Evolutionary conservation across 2,113 vertebrate species (phyloP).

Genomic region (Lanius ludovicianus): DNA sequence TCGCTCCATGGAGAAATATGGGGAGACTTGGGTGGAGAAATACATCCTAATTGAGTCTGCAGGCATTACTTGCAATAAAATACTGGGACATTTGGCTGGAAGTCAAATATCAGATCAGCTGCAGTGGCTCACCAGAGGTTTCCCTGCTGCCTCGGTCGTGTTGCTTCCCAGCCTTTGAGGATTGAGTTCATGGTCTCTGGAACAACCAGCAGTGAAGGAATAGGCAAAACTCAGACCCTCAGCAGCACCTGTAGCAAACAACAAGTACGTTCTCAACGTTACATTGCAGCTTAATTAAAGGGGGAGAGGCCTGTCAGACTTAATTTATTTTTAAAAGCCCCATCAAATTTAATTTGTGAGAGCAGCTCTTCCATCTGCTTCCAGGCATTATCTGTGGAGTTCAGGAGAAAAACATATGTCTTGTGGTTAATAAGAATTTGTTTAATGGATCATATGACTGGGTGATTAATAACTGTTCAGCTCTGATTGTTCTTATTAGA

Average conservation of each 20-base stretch:
- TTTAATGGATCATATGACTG: constrained; percentile 63
- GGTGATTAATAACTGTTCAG: constrained; percentile 64
- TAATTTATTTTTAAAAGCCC: constrained; percentile 65
- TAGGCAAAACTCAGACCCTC: neutral
- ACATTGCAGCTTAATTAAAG: constrained; percentile 27
- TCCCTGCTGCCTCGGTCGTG: neutral
- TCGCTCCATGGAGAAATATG: neutral
- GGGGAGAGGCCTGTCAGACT: constrained; percentile 29
- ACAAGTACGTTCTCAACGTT: neutral
- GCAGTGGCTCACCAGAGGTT: neutral
- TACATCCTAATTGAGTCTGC: neutral
- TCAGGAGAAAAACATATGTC: constrained; percentile 68
- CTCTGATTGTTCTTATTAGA: constrained; percentile 65
- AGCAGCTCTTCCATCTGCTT: constrained; percentile 58
- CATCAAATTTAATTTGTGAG: constrained; percentile 58
- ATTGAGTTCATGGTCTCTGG: neutral
- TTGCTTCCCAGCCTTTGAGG: neutral
- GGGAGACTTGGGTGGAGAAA: neutral
- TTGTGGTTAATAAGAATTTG: constrained; percentile 65
- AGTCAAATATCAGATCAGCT: neutral
- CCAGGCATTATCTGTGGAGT: constrained; percentile 65
- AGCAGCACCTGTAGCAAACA: neutral
- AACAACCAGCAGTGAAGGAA: neutral
- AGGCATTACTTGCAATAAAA: neutral
- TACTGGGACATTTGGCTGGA: neutral